Evolutionary conservation across 2,113 vertebrate species (phyloP), one percentile per base, ranked within the genome.

Genomic region (Cairina moschata): DNA sequence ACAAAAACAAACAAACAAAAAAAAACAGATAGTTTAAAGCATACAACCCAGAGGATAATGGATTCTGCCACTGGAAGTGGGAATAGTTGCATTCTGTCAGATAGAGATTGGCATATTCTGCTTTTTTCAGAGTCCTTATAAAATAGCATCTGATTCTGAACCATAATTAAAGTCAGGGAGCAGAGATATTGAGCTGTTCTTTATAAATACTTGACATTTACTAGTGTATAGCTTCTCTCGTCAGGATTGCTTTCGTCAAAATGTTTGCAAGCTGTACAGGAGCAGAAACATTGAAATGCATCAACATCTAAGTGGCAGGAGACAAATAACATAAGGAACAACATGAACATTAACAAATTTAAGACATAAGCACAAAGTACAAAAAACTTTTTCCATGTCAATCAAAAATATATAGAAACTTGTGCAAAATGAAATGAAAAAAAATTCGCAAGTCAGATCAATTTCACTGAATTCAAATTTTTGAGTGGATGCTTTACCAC

Each of bases 121-220:
- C 23, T 71, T 92, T 87, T 93, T 90, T 86, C 80, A 82, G 73
- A 67, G 48, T 82, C 72, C 82, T 91, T 85, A 52, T 86, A 88
- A 59, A 63, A 50, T 29, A 93, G 25, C 58, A 58, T 46, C 84
- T 91, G 44, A 82, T 91, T 91, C 50, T 62, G 54, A 94, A 76
- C 79, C 11, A 50, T 88, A 91, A 95, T 86, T 87, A 69, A 69
- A 95, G 56, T n/a, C 63, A 17, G 50, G 87, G 74, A 93, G 69
- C 46, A 56, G 56, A 92, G 82, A 59, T 50, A 75, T 17, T 62
- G 50, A 87, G 69, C 14, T 86, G 62, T 2, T 91, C 69, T 85
- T 95, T 60, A 79, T 48, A 89, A 93, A 92, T 82, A 79, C 89
- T 95, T 97, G 95, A 96, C 81, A 93, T 96, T 91, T 95, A 69